Percentiles rank a stretch among this genome's conserved stretches.
These are phyloP conservation scores for Anhinga rufa DNA, from an alignment of 2,113 vertebrate species.

Conservation along the genomic window DNA sequence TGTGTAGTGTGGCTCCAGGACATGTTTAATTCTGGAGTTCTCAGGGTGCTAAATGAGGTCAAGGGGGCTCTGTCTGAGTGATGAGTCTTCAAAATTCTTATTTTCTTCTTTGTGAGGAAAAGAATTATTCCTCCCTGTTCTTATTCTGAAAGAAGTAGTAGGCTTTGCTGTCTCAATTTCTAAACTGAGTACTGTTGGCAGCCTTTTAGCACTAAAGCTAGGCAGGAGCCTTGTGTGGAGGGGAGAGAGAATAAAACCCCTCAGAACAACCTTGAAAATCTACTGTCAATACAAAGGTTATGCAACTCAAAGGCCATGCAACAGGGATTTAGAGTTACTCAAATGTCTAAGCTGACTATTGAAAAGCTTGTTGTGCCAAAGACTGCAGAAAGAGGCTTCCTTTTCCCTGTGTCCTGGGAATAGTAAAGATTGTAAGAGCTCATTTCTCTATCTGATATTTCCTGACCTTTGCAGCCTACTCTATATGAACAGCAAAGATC, in stretches of 20 bases:
- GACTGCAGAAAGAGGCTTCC: background rate
- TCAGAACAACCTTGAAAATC: background rate
- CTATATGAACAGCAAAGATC: background rate
- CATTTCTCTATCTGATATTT: slow-evolving; percentile 4
- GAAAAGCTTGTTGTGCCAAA: background rate
- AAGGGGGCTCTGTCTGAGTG: background rate
- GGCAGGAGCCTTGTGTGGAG: background rate
- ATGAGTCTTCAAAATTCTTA: background rate
- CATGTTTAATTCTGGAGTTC: background rate
- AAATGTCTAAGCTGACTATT: background rate
- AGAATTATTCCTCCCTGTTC: background rate
- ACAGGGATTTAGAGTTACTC: background rate
- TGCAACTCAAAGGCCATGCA: background rate
- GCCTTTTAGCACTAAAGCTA: background rate
- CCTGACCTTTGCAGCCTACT: slow-evolving; percentile 22
- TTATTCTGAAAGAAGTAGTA: background rate
- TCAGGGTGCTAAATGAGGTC: background rate
- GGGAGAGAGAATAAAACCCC: background rate
- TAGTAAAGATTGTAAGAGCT: background rate
- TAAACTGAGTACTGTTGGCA: background rate
- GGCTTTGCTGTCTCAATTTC: background rate
- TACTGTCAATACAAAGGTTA: background rate
- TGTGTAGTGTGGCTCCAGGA: background rate
- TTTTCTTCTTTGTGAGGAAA: background rate
- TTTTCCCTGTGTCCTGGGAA: background rate